Conservation (phyloP, 2,113 vertebrate genomes). For the Callipepla californica region DNA sequence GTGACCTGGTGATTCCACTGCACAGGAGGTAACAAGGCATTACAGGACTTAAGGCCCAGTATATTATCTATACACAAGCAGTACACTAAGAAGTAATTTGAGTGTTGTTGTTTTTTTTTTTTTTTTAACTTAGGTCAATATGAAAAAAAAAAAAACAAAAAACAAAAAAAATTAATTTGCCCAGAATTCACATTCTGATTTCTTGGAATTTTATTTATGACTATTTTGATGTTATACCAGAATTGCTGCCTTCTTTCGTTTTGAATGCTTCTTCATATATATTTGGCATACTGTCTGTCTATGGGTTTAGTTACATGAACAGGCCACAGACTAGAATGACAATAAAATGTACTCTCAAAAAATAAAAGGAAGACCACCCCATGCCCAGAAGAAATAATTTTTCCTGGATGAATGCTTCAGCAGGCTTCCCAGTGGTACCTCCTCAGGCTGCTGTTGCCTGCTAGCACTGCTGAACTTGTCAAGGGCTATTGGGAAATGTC, state of each 20-base stretch:
- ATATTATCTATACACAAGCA: not conserved
- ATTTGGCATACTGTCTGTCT: not conserved
- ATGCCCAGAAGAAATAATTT: not conserved
- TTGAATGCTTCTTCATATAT: not conserved
- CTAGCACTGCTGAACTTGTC: not conserved
- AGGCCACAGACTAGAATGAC: not conserved
- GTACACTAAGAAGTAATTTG: not conserved
- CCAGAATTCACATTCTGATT: not conserved
- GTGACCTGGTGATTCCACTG: no score
- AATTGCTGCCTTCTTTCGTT: not conserved
- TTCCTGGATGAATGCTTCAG: slow-evolving; percentile 14
- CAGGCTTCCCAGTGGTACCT: not conserved
- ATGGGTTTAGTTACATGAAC: not conserved
- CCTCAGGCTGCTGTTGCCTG: not conserved
- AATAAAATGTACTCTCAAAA: not conserved
- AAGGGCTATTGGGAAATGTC: not conserved
- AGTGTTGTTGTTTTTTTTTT: not conserved
- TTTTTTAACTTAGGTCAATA: not conserved
- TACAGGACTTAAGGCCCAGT: not conserved
- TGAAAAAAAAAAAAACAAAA: not conserved
- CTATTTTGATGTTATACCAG: not conserved
- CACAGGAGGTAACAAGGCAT: not conserved
- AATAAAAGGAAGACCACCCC: not conserved
- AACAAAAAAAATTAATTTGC: not conserved
- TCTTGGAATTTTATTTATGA: not conserved